These are phyloP conservation scores for Manacus vitellinus DNA, from an alignment of 2,113 vertebrate species.

Conservation along the genomic window DNA sequence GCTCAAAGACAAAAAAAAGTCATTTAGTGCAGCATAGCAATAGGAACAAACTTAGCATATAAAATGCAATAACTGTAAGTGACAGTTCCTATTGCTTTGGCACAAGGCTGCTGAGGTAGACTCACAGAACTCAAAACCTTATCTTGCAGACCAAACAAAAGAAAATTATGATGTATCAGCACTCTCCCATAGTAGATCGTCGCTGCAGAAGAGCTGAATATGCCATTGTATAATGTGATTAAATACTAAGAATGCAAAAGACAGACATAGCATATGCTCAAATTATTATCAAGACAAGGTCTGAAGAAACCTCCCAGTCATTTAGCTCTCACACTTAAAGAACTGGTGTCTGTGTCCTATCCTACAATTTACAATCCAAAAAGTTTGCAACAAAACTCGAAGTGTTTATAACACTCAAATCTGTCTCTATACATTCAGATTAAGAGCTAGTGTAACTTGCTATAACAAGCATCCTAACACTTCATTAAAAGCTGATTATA, in stretches of 20 bases:
- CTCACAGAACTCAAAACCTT: background rate
- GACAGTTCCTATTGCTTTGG: background rate
- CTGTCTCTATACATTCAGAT: background rate
- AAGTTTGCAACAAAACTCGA: background rate
- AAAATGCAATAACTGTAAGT: background rate
- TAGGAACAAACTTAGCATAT: background rate
- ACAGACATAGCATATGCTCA: background rate
- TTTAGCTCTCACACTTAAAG: background rate
- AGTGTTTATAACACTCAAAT: background rate
- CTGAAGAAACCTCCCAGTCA: background rate
- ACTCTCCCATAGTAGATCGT: background rate
- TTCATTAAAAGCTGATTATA: constrained; percentile 13
- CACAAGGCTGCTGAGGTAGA: background rate
- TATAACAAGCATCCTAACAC: background rate
- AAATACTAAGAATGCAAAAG: background rate
- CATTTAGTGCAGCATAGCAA: background rate
- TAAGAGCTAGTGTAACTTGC: background rate
- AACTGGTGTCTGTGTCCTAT: background rate
- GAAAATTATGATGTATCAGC: background rate
- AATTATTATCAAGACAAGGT: background rate
- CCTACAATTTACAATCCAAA: background rate
- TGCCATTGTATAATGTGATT: background rate
- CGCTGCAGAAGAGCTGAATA: background rate
- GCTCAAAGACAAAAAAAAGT: background rate
- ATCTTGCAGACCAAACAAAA: background rate